phyloP scores from a whole-genome alignment of 2,113 vertebrate species.

The Myiozetetes cayanensis region DNA sequence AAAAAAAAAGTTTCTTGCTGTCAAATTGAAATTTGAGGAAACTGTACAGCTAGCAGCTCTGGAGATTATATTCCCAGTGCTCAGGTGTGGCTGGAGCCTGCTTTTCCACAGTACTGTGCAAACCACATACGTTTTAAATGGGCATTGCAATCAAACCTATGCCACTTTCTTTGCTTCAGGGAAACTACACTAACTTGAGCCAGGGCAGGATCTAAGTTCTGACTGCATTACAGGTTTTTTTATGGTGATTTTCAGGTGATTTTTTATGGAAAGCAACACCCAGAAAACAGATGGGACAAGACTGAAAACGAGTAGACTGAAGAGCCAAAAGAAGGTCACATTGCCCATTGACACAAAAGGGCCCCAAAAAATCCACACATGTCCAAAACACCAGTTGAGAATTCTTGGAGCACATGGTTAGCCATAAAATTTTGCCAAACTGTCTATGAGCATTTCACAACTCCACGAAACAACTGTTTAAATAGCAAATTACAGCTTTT shows the following conservation, averaged over 20 bases:
- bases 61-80: background rate
- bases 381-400: background rate
- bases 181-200: background rate
- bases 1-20: background rate
- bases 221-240: too few relatives aligned
- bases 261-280: background rate
- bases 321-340: background rate
- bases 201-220: background rate
- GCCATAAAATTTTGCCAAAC: background rate
- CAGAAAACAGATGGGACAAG: background rate
- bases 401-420: background rate
- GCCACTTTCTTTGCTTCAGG: background rate
- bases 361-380: background rate
- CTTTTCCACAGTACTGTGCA: background rate
- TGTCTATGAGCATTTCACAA: background rate
- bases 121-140: background rate
- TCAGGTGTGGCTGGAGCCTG: background rate
- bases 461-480: conserved; percentile 31
- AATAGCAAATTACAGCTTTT: conserved; percentile 60
- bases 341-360: background rate
- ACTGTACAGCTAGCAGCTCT: background rate
- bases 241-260: background rate
- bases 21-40: background rate
- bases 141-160: fast-evolving
- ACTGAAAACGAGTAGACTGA: background rate